A percentile compares a stretch with the other conserved stretches of the same genome.
Evolutionary conservation across 2,888 invertebrate species (phyloP).

Genomic region (Amblyjoppa fuscipennis): DNA sequence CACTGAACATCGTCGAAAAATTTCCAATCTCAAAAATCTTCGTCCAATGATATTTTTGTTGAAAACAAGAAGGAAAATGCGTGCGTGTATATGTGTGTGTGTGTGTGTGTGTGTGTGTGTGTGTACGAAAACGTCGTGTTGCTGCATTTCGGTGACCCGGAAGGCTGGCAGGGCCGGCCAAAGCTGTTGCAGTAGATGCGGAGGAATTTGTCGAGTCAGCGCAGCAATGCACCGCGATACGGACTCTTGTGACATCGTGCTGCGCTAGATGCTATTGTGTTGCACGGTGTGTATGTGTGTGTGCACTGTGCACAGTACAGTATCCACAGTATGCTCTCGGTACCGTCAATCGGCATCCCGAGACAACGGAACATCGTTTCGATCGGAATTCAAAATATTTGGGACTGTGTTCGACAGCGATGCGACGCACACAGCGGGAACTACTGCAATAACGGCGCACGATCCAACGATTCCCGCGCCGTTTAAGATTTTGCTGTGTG

Average conservation of each 20-base stretch:
- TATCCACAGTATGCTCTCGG: slow-evolving; percentile 18
- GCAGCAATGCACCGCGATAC: slow-evolving; percentile 55
- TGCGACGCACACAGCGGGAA: slow-evolving; percentile 13
- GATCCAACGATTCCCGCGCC: slow-evolving; percentile 17
- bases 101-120: not conserved
- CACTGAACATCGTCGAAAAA: not conserved
- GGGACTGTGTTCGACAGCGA: slow-evolving; percentile 49
- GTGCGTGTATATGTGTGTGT: not conserved
- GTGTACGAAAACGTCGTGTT: slow-evolving; percentile 2
- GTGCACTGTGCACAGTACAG: not conserved
- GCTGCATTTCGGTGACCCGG: slow-evolving; percentile 15
- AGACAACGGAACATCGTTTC: slow-evolving; percentile 56
- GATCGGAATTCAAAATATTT: slow-evolving; percentile 64
- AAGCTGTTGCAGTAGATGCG: slow-evolving; percentile 39
- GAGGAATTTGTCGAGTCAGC: slow-evolving; percentile 64
- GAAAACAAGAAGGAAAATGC: not conserved
- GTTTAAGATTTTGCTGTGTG: not conserved
- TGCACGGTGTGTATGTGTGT: not conserved
- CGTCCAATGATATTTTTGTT: not conserved
- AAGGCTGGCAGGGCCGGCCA: not conserved
- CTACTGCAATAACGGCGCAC: slow-evolving; percentile 10
- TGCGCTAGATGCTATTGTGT: slow-evolving; percentile 12
- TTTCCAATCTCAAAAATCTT: not conserved
- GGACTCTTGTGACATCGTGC: slow-evolving; percentile 20
- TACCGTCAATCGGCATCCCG: slow-evolving; percentile 61